Base-by-base conservation (phyloP, 2,113 vertebrate species). In the Illadopsis cleaveri region DNA sequence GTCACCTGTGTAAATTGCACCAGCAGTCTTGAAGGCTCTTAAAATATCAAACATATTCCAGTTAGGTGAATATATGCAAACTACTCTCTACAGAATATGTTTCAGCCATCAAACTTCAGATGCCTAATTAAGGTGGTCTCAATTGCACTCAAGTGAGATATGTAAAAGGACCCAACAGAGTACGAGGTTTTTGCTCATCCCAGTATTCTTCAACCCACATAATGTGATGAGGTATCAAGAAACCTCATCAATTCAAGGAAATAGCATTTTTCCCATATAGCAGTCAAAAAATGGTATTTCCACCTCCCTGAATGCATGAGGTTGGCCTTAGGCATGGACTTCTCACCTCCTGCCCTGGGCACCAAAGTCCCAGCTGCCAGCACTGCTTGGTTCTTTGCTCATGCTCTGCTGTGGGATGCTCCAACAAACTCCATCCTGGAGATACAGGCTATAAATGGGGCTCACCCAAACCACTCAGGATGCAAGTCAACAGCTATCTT, bases 371-470 rank as follows among this genome's bases (percentile, higher is more conserved):
- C 45, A 45, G 64, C 11, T 5, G 4, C 47, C 27, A 76, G 44
- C 48, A 50, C 16, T 5, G 1, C 30, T 30, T 22, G 27, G 9
- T 12, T 61, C 62, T 35, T 56, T 31, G 24, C 62, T 82, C 0
- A 0, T 30, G 24, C 27, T 45, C 45, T 75, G 45, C 33, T 58
- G 33, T 16, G 44, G 28, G 53, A 28, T 77, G 54, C 25, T 53
- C 82, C 56, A 54, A 4, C 1, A 1, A 54, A 57, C 40, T n/a
- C 77, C 14, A 8, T 38, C 14, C 51, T 58, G 66, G 28, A 33
- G 12, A 31, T 2, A 53, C 0, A 0, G 5, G 24, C n/a, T 48
- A 16, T 11, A 50, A 31, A 81, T 0, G 4, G 25, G 44, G 37
- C 38, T 85, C 70, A 62, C 12, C 5, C 2, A 3, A 90, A 90